Evolutionary conservation across 2,888 invertebrate genomes (phyloP).

Genomic region (Drosophila antonietae): DNA sequence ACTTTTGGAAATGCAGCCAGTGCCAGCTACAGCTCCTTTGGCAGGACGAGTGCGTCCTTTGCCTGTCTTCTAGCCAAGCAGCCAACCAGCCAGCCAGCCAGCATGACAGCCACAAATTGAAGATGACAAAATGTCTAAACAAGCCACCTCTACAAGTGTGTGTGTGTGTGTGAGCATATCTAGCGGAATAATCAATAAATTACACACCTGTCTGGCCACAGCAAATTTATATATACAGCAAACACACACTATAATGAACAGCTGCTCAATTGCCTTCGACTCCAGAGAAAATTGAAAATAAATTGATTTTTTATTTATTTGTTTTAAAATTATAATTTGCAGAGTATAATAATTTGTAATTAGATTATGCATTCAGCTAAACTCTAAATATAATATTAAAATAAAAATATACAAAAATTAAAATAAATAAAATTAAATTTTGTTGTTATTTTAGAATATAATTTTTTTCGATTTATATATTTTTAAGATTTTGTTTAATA

Average conservation of each 20-base stretch:
- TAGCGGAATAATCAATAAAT: constrained; percentile 83
- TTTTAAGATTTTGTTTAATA: too few species aligned
- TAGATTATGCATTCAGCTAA: too few species aligned
- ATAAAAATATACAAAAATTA: too few species aligned
- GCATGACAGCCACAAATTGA: constrained; percentile 81
- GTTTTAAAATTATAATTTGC: too few species aligned
- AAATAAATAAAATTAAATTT: too few species aligned
- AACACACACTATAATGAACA: not conserved
- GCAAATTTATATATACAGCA: constrained; percentile 55
- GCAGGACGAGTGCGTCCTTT: constrained; percentile 22
- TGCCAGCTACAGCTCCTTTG: constrained; percentile 21
- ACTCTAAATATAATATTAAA: too few species aligned
- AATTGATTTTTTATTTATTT: not conserved
- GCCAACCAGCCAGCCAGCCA: constrained; percentile 45
- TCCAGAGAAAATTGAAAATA: not conserved
- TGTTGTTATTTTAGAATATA: too few species aligned
- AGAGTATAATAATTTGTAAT: too few species aligned
- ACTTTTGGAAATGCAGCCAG: constrained; percentile 78
- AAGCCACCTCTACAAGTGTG: constrained; percentile 46
- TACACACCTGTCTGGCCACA: constrained; percentile 83
- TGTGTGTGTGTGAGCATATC: constrained; percentile 54
- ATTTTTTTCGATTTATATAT: too few species aligned
- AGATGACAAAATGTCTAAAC: constrained; percentile 82
- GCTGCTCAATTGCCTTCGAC: not conserved
- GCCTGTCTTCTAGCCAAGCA: constrained; percentile 54